Base-by-base conservation (phyloP, 2,797 vertebrate species). In the Chanos chanos region DNA sequence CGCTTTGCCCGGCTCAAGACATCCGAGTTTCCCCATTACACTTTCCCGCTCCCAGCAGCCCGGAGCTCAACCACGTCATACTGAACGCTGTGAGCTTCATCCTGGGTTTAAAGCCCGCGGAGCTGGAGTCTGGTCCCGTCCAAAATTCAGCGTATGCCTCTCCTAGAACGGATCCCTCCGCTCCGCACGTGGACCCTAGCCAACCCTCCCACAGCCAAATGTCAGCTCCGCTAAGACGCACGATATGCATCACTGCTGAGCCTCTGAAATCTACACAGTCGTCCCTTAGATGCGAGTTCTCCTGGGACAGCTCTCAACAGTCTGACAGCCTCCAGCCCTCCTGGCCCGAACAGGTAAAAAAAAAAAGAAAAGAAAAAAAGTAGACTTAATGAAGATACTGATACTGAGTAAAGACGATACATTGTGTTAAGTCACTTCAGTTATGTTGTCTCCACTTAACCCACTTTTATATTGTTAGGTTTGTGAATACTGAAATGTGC, bases 1-100 rank as follows among this genome's bases (percentile, higher is more conserved):
- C 6, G 24, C 37, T 28, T 24, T 6, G 5, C 28, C 39, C 39
- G 34, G 22, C 8, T 22, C 10, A 7, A 19, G 22, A 18, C 52
- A 22, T 1, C 25, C 40, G 37, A 5, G 13, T 9, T 18, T 4
- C 25, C 25, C 40, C n/a, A 13, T 27, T 48, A 15, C 13, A 25
- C 9, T 16, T 31, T 36, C 15, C 18, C 31, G 31, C n/a, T 21
- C 10, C n/a, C 30, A 54, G 9, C 43, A 50, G 10, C 28, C 22
- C 41, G 34, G 15, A 47, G 27, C 9, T 54, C 22, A 40, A n/a
- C 31, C 47, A 47, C 33, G 48, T 47, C 25, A 19, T 48, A 27
- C 37, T 69, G n/a, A 30, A 34, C 19, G 19, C 48, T 33, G 47
- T 54, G 16, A 57, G 10, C 19, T 25, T 25, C 12, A 16, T 63